Base-by-base conservation (phyloP, 2,113 vertebrate species). In the Falco punctatus region DNA sequence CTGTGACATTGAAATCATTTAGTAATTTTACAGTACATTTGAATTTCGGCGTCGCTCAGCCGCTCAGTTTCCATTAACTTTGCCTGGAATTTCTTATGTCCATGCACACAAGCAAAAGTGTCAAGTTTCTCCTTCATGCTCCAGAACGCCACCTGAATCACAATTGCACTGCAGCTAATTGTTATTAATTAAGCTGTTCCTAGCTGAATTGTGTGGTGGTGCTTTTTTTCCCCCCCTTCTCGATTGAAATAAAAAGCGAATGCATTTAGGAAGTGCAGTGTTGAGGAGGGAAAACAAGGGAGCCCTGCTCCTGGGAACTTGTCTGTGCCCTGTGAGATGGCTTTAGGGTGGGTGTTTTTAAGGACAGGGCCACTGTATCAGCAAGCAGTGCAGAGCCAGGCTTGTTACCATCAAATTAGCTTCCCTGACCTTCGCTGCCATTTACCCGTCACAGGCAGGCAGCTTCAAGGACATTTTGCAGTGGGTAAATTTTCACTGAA, bases 111-210 rank as follows among this genome's bases (percentile, higher is more conserved):
- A 96, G 92, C 92, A 15, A 52, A 92, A 96, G 97, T 93, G 95
- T 97, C 96, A 81, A 93, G 96, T 97, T 98, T 98, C 98, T 97
- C 98, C 98, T 98, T 98, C 98, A 98, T 98, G 98, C 97, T 98
- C 62, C 82, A 96, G 49, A 94, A 96, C 64, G 74, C 94, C 94
- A 90, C 96, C 97, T 94, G 98, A 97, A 97, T 98, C 86, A 80
- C 97, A 97, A 93, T 89, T 52, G 96, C 59, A 86, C 78, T 85
- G 92, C 38, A 24, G 96, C 94, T 98, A 98, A 98, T 98, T 97
- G 97, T 98, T 98, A 98, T 98, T 98, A 98, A 98, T 98, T 97
- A 97, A 98, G 97, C 95, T 84, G 80, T 97, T 97, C 93, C 91
- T 42, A 12, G 75, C 71, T 58, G 71, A 55, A n/a, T 35, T 84